These are phyloP conservation scores for Drosophila simulans DNA, from an alignment of 1,140 invertebrate species.

Conservation along the genomic window DNA sequence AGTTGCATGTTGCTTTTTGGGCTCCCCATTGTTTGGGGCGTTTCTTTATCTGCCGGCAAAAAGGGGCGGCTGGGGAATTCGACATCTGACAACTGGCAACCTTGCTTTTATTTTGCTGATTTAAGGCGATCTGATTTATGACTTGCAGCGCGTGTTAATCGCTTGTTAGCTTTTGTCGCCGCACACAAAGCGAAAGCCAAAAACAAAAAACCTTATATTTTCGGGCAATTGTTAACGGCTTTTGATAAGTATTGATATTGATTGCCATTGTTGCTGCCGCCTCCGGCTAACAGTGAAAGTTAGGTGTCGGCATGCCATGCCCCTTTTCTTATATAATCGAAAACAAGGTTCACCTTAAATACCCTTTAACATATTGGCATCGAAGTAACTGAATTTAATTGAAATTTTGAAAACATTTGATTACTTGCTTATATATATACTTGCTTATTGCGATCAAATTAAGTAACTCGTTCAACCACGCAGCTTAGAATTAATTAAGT, in stretches of 20 bases:
- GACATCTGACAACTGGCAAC: conserved; percentile 58
- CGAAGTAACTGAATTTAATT: conserved; percentile 4
- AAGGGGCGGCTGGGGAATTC: conserved; percentile 16
- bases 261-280: conserved; percentile 44
- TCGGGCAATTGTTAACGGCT: conserved; percentile 59
- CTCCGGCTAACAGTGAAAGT: conserved; percentile 58
- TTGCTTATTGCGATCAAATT: not conserved
- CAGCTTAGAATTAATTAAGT: conserved; percentile 3
- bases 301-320: conserved; percentile 19
- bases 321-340: conserved; percentile 32
- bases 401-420: conserved; percentile 9
- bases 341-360: conserved; percentile 11
- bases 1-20: conserved; percentile 51
- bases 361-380: conserved; percentile 8
- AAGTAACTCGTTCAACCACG: not conserved
- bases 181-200: conserved; percentile 20
- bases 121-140: conserved; percentile 58
- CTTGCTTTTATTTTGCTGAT: conserved; percentile 55
- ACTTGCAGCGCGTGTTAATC: conserved; percentile 60
- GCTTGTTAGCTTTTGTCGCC: conserved; percentile 71
- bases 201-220: conserved; percentile 41
- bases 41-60: conserved; percentile 33
- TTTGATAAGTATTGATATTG: conserved; percentile 52
- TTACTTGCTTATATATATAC: no score
- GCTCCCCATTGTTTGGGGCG: conserved; percentile 51